Base-by-base conservation (phyloP, 2,888 invertebrate genomes). In the Liopterus haemorrhoidalis region DNA sequence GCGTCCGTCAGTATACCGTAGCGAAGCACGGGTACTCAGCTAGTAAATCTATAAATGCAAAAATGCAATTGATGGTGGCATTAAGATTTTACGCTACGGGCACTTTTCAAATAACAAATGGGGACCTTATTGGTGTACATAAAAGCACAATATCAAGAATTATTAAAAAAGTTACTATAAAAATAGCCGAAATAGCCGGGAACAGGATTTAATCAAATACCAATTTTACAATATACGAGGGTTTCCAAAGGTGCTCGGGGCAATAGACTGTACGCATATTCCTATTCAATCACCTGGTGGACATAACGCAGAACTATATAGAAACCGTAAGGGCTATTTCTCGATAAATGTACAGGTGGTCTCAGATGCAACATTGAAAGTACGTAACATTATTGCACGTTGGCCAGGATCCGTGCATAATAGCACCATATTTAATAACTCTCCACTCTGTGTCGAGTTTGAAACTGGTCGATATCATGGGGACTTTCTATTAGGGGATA, bases 381-480 rank as follows among this genome's bases (percentile, higher is more conserved):
- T 58, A 6, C 25, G 22, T 37, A 24, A 54, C 21, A 46, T 51
- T 22, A 54, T 56, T 5, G 49, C 52, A 8, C 39, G 56, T 18
- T 59, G 58, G 58, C 55, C 49, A 38, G 59, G 58, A 12, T 54
- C 51, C 3, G 40, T 49, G 2, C 57, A 59, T 47, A 59, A 61
- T 48, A 38, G 37, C 16, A 57, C 54, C n/a, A 57, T 61, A 14
- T 61, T 59, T 46, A 48, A 52, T 33, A 53, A 53, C 35, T 57
- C 41, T 4, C 37, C 35, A 8, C 36, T 53, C 16, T 48, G 44
- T 16, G 5, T 19, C n/a, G 35, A 35, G 19, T 35, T 35, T 20
- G 21, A 35, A 11, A 8, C n/a, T 8, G 21, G 21, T 16, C n/a
- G 19, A n/a, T 35, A 35, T 35, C 19, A 6, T 6, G 14, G 21